Evolutionary conservation across 2,797 vertebrate genomes (phyloP).

Genomic region (Pangasius djambal): DNA sequence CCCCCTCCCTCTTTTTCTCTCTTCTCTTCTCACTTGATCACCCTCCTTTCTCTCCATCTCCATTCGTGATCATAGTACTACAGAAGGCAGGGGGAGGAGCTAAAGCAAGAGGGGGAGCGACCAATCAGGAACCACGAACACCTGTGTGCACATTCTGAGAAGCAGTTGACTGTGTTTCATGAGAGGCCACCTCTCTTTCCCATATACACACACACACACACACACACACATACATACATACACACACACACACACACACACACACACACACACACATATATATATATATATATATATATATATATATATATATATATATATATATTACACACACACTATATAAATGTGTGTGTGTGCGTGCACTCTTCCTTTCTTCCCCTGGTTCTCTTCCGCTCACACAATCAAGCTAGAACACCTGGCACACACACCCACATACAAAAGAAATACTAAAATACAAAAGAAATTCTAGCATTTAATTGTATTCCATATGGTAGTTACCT

Average conservation of each 20-base stretch:
- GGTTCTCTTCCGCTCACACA: slow-evolving; percentile 31
- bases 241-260: no score
- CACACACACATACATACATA: no score
- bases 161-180: slow-evolving; percentile 55
- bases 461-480: slow-evolving; percentile 41
- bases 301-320: no score
- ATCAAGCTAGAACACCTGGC: slow-evolving; percentile 12
- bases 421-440: slow-evolving; percentile 18
- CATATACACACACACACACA: no score
- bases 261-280: no score
- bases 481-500: slow-evolving; percentile 25
- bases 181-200: slow-evolving; percentile 42
- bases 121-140: slow-evolving; percentile 71
- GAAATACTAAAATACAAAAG: neutral
- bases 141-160: slow-evolving; percentile 61
- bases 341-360: neutral
- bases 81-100: slow-evolving; percentile 64
- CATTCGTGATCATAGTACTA: slow-evolving; percentile 60
- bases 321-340: no score
- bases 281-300: no score
- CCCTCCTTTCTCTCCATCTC: slow-evolving; percentile 57
- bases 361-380: slow-evolving; percentile 22
- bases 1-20: slow-evolving; percentile 15
- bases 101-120: slow-evolving; percentile 73
- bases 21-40: slow-evolving; percentile 43